Evolutionary conservation across 2,113 vertebrate genomes (phyloP).

Genomic region (Lipotes vexillifer): DNA sequence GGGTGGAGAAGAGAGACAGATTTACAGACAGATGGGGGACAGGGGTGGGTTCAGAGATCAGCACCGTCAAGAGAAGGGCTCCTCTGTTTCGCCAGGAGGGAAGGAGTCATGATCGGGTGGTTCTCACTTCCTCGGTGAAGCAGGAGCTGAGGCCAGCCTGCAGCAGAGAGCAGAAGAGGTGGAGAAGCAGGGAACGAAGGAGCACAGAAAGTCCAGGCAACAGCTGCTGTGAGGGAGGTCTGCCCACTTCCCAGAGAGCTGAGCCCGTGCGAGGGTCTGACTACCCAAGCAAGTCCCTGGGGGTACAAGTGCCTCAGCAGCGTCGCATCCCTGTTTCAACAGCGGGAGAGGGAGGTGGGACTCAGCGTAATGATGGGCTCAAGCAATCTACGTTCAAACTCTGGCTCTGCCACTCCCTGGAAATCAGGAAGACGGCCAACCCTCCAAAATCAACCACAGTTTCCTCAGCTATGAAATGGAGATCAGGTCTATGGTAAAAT

Average conservation of each 20-base stretch:
- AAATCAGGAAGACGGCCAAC: background rate
- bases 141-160: too few species aligned
- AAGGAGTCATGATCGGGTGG: background rate
- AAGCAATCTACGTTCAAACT: background rate
- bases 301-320: too few species aligned
- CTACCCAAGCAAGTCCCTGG: background rate
- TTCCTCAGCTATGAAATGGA: background rate
- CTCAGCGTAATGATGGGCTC: background rate
- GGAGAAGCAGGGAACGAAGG: background rate
- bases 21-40: fast-evolving
- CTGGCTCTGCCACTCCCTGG: background rate
- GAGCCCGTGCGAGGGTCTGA: background rate
- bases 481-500: background rate
- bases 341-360: background rate
- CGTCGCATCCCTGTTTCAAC: fast-evolving
- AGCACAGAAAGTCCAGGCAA: background rate
- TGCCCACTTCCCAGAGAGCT: background rate
- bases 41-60: fast-evolving
- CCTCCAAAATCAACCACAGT: background rate
- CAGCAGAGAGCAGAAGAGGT: background rate
- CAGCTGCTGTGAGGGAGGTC: background rate
- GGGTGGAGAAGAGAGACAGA: background rate
- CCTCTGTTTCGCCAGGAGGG: background rate
- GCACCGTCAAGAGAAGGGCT: background rate
- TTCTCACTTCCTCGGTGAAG: background rate